A percentile compares a stretch with the other conserved stretches of the same genome.
These are phyloP conservation scores for Palythoa heliodiscus DNA, from an alignment of 92 coral and sea anemone genomes.

Conservation along the genomic window DNA sequence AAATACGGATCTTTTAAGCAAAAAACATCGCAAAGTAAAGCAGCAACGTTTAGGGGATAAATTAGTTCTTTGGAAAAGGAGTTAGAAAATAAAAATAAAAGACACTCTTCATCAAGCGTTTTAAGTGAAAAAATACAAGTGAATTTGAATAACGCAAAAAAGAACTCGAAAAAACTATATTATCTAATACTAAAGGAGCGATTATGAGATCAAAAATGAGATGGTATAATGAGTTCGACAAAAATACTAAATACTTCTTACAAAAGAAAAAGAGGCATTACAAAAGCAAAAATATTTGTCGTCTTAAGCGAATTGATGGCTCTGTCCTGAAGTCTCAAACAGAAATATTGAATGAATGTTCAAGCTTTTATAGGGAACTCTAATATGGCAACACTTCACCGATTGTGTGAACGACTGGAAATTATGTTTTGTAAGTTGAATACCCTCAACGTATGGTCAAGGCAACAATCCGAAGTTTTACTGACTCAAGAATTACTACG, in stretches of 20 bases:
- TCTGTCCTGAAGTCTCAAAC: constrained; percentile 38
- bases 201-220: too few species aligned
- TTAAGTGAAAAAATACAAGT: not conserved
- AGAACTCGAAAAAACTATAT: constrained; percentile 39
- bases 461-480: too few species aligned
- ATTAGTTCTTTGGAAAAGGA: not conserved
- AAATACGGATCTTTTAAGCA: not conserved
- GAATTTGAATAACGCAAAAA: not conserved
- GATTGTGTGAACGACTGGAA: too few species aligned
- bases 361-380: too few species aligned
- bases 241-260: constrained; percentile 56
- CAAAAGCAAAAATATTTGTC: constrained; percentile 46
- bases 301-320: too few species aligned
- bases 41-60: not conserved
- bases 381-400: too few species aligned
- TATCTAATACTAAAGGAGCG: constrained; percentile 47
- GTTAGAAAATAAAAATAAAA: not conserved
- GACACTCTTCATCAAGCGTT: not conserved
- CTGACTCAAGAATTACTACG: too few species aligned
- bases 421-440: too few species aligned
- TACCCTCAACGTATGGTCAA: too few species aligned
- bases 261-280: constrained; percentile 45
- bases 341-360: constrained; percentile 42
- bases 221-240: constrained; percentile 51
- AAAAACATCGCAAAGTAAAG: not conserved